Conservation (phyloP, 2,113 vertebrate genomes). For the Forbesichthys papilliferus region DNA sequence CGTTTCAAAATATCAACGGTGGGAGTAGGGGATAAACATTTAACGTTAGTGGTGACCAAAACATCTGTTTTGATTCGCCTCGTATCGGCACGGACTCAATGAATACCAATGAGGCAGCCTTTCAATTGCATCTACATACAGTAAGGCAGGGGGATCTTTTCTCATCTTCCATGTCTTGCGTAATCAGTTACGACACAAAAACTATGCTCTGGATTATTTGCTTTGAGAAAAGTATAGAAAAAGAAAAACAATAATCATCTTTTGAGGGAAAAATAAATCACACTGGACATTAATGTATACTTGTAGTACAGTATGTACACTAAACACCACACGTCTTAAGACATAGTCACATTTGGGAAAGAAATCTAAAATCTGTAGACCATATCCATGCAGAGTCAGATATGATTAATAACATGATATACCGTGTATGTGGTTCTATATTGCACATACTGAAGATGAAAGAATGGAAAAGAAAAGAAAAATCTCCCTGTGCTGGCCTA, state of each 20-base stretch:
- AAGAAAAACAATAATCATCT: conserved; percentile 18
- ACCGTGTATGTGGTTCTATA: conserved; percentile 22
- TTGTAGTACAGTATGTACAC: not conserved
- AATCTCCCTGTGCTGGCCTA: conserved; percentile 30
- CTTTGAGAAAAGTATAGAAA: conserved; percentile 32
- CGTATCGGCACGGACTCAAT: conserved; percentile 48
- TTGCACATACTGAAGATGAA: conserved; percentile 29
- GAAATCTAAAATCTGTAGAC: conserved; percentile 24
- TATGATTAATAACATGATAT: conserved; percentile 51
- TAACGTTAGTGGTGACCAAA: conserved; percentile 58
- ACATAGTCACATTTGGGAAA: conserved; percentile 21
- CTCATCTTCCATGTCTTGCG: conserved; percentile 35
- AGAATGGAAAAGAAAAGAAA: conserved; percentile 51
- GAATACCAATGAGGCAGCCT: conserved; percentile 59
- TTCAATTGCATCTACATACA: conserved; percentile 52
- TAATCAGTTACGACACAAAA: conserved; percentile 39
- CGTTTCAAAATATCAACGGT: conserved; percentile 46
- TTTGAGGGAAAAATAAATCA: conserved; percentile 42
- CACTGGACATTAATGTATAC: conserved; percentile 27
- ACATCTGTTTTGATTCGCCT: conserved; percentile 56
- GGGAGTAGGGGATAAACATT: conserved; percentile 25
- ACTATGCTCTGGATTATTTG: conserved; percentile 30
- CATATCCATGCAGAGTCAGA: conserved; percentile 17
- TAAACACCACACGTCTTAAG: conserved; percentile 26
- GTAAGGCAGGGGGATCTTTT: conserved; percentile 13